Percentiles rank a stretch among this genome's conserved stretches.
phyloP scores from a whole-genome alignment of 2,888 invertebrate species.

The Artemia sinica region DNA sequence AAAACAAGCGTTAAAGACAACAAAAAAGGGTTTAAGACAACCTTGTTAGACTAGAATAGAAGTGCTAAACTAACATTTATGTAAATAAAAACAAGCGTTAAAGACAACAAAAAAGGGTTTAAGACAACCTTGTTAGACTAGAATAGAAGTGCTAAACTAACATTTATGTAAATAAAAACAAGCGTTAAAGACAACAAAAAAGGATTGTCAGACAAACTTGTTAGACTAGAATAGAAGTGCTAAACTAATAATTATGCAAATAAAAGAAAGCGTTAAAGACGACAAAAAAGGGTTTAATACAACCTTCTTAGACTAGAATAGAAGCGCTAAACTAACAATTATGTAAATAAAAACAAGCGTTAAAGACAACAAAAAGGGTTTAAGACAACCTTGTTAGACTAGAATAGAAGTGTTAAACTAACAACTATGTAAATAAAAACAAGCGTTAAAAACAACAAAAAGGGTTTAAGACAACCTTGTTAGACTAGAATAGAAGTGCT shows the following conservation, averaged over 20 bases:
- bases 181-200: slow-evolving; percentile 12
- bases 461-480: too few relatives aligned
- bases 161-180: slow-evolving; percentile 10
- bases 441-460: slow-evolving; percentile 11
- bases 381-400: not conserved
- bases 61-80: slow-evolving; percentile 27
- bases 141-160: slow-evolving; percentile 26
- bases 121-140: not conserved
- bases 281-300: not conserved
- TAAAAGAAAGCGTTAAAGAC: slow-evolving; percentile 3
- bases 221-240: slow-evolving; percentile 23
- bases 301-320: slow-evolving; percentile 8
- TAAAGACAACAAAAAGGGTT: slow-evolving; percentile 10
- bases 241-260: slow-evolving; percentile 25
- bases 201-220: too few relatives aligned
- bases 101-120: not conserved
- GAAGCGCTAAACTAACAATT: too few relatives aligned
- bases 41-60: slow-evolving; percentile 11
- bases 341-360: slow-evolving; percentile 1
- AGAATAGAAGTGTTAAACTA: slow-evolving; percentile 26
- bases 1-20: slow-evolving; percentile 15
- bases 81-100: slow-evolving; percentile 8
- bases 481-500: slow-evolving; percentile 23
- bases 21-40: not conserved
- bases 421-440: slow-evolving; percentile 9